phyloP scores from a whole-genome alignment of 2,797 vertebrate genomes.

The Hipposideros larvatus region DNA sequence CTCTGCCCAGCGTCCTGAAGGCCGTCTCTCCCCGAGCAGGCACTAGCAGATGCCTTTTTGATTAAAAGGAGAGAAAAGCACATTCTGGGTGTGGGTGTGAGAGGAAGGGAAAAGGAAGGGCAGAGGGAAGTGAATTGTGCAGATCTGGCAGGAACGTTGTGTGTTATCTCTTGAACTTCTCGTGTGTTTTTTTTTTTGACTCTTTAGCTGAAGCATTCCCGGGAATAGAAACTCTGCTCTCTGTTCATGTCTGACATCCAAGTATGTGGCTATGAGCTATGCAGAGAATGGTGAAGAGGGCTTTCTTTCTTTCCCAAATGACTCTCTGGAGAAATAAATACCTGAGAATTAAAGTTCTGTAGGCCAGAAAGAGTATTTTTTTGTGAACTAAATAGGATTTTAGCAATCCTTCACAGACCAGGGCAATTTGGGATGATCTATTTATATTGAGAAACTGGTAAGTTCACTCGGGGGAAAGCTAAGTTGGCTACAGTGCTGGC shows the following conservation, averaged over 20 bases:
- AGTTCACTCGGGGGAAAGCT: background rate
- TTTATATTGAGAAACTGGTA: conserved; percentile 46
- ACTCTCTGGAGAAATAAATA: conserved; percentile 67
- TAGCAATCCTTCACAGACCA: background rate
- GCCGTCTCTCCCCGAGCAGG: background rate
- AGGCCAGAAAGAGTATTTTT: conserved; percentile 52
- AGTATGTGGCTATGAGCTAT: conserved; percentile 10
- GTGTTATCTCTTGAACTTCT: background rate
- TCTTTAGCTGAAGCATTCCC: background rate
- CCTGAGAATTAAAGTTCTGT: conserved; percentile 61
- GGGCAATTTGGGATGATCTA: conserved; percentile 48
- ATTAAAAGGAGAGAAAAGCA: background rate
- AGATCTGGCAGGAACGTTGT: background rate
- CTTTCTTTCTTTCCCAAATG: conserved; percentile 45
- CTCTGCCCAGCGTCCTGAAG: background rate
- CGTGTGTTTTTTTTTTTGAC: background rate
- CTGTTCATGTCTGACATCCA: background rate
- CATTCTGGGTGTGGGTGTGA: background rate
- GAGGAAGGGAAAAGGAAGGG: conserved; percentile 24
- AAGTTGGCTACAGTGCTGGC: background rate
- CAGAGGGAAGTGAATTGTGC: conserved; percentile 11
- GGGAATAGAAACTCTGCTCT: background rate
- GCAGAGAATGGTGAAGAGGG: conserved; percentile 20
- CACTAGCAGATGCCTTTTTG: background rate
- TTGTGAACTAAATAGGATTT: conserved; percentile 59